Evolutionary conservation across 2,113 vertebrate genomes (phyloP), one percentile per base, ranked within the genome.

Genomic region (Stegastes partitus): DNA sequence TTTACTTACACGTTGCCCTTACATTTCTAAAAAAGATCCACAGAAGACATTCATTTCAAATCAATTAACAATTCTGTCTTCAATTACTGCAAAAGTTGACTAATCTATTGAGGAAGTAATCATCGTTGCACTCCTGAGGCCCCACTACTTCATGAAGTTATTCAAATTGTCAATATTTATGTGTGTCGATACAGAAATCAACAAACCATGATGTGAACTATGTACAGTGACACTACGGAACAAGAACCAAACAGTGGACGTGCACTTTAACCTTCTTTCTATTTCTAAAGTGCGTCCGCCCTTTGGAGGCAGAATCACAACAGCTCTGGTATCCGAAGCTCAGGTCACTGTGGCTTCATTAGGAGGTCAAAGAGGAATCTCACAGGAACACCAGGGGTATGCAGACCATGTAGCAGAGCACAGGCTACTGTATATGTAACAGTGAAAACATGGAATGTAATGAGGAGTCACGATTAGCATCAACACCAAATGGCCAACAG

Each of bases 351-450:
- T 67, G 51, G 31, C 71, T 77, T 74, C 76, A 81, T 90, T 86
- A 72, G 70, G 23, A 85, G 14, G 58, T n/a, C 74, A 58, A 23
- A 67, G 89, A 82, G 83, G 85, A 90, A 93, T 92, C 67, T 93
- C 57, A 83, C 92, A 91, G 63, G 19, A 64, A 11, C 50, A 65
- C 55, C 39, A 1, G 50, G 26, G 79, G 56, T 34, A 91, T 71
- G 72, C 69, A 62, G 21, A 64, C 68, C 19, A 26, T 79, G 66
- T 22, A 12, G 39, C 51, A 56, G n/a, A 22, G 16, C 34, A 12
- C 22, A 28, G 34, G 37, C 68, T 57, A 44, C 21, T 42, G 39
- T 47, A 39, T 21, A 21, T 19, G n/a, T 34, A 23, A 58, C n/a
- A 47, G n/a, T 0, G 0, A 4, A 0, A 44, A 63, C 18, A 44